These are phyloP conservation scores for Heliconius eleuchia DNA, from an alignment of 1,140 invertebrate genomes.

Conservation along the genomic window DNA sequence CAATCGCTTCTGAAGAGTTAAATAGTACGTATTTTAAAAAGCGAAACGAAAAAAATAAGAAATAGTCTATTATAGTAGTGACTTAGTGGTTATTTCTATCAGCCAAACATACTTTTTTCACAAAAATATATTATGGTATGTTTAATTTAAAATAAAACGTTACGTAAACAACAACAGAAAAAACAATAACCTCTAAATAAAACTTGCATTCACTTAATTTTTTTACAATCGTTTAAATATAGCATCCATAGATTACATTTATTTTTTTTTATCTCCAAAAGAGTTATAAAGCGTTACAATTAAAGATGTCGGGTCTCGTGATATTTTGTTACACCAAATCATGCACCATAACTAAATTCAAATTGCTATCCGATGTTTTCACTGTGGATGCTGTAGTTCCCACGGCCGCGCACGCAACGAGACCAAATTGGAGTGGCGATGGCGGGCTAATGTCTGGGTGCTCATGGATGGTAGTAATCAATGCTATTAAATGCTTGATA, in stretches of 20 bases:
- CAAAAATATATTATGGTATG: no score
- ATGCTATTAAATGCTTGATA: conserved; percentile 24
- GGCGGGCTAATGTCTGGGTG: conserved; percentile 43
- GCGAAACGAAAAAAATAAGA: no score
- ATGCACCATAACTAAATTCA: conserved; percentile 57
- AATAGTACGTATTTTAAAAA: no score
- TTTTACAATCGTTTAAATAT: not conserved
- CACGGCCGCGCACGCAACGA: conserved; percentile 61
- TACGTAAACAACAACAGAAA: no score
- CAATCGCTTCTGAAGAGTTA: no score
- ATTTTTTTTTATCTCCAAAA: not conserved
- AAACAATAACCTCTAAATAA: not conserved
- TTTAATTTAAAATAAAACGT: no score
- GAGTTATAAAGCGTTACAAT: conserved; percentile 17
- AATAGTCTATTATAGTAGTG: no score
- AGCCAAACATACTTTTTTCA: no score
- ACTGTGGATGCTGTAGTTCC: conserved; percentile 49
- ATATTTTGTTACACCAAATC: conserved; percentile 47
- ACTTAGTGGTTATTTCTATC: no score
- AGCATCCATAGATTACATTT: not conserved
- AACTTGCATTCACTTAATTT: not conserved
- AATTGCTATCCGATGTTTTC: conserved; percentile 55
- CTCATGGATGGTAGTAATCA: conserved; percentile 37
- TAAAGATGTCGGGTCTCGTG: conserved; percentile 30
- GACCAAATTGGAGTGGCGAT: conserved; percentile 44